Evolutionary conservation across 2,888 invertebrate species (phyloP).

Genomic region (Chrysopilus asiliformis): DNA sequence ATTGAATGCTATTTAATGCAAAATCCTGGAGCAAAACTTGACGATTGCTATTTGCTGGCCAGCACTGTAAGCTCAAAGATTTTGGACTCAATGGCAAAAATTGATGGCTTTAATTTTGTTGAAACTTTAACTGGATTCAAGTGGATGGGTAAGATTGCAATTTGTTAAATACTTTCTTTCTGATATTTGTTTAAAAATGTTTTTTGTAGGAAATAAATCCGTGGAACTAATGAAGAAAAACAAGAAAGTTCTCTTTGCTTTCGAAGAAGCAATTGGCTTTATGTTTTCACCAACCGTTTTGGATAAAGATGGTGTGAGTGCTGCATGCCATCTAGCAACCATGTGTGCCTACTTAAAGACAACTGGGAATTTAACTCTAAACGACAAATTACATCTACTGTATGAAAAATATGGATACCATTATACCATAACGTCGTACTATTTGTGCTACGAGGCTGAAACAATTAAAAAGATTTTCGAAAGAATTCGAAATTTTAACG

Average conservation of each 20-base stretch:
- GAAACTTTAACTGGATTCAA: conserved; percentile 99
- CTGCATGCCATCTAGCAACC: conserved; percentile 68
- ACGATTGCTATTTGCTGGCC: conserved; percentile 68
- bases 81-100: conserved; percentile 62
- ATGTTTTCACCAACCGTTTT: conserved; percentile 83
- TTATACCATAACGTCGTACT: conserved; percentile 77
- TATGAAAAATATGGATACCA: conserved; percentile 84
- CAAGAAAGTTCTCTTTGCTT: conserved; percentile 79
- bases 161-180: conserved; percentile 2
- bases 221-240: conserved; percentile 55
- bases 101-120: conserved; percentile 59
- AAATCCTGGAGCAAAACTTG: conserved; percentile 36
- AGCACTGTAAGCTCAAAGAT: conserved; percentile 97
- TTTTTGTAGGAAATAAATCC: conserved; percentile 59
- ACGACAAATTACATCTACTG: conserved; percentile 54
- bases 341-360: conserved; percentile 55
- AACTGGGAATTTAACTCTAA: conserved; percentile 42
- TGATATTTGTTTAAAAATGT: too few species aligned
- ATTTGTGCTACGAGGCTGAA: conserved; percentile 62
- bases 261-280: conserved; percentile 97
- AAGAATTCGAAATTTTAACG: conserved; percentile 60
- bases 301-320: conserved; percentile 94
- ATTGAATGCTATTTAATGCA: conserved; percentile 45
- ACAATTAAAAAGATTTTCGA: conserved; percentile 65
- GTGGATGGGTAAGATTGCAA: conserved; percentile 74